A percentile compares a stretch with the other conserved stretches of the same genome.
phyloP scores from a whole-genome alignment of 2,797 vertebrate species.

The Urosaurus nigricauda region DNA sequence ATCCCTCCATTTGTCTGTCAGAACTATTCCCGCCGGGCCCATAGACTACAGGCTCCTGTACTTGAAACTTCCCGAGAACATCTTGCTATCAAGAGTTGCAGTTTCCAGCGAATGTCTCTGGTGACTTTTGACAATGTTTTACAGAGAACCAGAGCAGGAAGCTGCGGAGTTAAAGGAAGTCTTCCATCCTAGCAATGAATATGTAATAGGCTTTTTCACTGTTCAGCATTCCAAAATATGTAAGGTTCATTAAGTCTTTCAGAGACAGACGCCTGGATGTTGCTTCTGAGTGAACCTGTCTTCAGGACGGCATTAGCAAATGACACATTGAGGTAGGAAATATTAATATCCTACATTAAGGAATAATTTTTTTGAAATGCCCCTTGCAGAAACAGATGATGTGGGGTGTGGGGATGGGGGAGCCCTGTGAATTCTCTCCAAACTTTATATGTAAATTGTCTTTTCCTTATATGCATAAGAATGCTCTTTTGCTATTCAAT shows the following conservation, averaged over 20 bases:
- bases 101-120: conserved; percentile 82
- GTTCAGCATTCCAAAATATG: conserved; percentile 85
- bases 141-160: conserved; percentile 84
- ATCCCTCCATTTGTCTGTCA: conserved; percentile 87
- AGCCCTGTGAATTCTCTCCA: conserved; percentile 81
- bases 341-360: conserved; percentile 85
- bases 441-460: conserved; percentile 85
- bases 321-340: conserved; percentile 80
- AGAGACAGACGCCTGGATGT: conserved; percentile 80
- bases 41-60: conserved; percentile 80
- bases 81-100: conserved; percentile 85
- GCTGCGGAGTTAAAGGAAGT: conserved; percentile 85
- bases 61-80: conserved; percentile 83
- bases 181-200: conserved; percentile 85
- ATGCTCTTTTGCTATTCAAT: conserved; percentile 80
- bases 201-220: conserved; percentile 83
- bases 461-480: conserved; percentile 82
- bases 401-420: conserved; percentile 79
- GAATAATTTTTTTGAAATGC: conserved; percentile 85
- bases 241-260: conserved; percentile 88
- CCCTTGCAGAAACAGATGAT: conserved; percentile 77
- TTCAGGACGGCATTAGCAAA: conserved; percentile 81
- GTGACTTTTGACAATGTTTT: conserved; percentile 87
- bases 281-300: conserved; percentile 85
- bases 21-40: conserved; percentile 80